A percentile compares a stretch with the other conserved stretches of the same genome.
These are phyloP conservation scores for Carterocephalus palaemon DNA, from an alignment of 2,888 invertebrate genomes.

Conservation along the genomic window DNA sequence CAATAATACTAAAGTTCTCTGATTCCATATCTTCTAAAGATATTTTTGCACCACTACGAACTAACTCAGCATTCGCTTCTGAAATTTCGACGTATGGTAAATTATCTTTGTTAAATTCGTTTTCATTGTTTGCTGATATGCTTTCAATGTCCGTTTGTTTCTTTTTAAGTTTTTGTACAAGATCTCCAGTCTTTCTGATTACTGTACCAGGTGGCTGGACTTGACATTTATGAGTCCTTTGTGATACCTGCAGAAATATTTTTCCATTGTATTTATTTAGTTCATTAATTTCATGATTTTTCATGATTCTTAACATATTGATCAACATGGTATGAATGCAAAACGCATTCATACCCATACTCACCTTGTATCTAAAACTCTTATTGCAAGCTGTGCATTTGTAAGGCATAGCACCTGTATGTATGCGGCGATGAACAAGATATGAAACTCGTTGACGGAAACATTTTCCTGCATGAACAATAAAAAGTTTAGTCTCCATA, in stretches of 20 bases:
- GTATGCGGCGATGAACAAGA: slow-evolving; percentile 89
- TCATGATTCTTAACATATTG: neutral
- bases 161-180: slow-evolving; percentile 72
- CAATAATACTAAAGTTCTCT: slow-evolving; percentile 61
- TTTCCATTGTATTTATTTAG: neutral
- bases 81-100: slow-evolving; percentile 50
- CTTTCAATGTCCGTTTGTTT: slow-evolving; percentile 42
- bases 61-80: slow-evolving; percentile 65
- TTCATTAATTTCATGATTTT: neutral
- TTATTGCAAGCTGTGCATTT: slow-evolving; percentile 89
- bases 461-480: slow-evolving; percentile 83
- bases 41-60: slow-evolving; percentile 66
- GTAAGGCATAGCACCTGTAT: slow-evolving; percentile 92
- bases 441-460: slow-evolving; percentile 92
- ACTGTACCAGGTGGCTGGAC: slow-evolving; percentile 80
- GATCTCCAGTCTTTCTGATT: slow-evolving; percentile 66
- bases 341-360: too few relatives aligned
- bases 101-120: slow-evolving; percentile 29
- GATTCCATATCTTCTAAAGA: slow-evolving; percentile 72
- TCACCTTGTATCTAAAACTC: slow-evolving; percentile 89
- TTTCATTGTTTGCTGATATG: slow-evolving; percentile 20
- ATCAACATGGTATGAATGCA: too few relatives aligned
- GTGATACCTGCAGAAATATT: slow-evolving; percentile 81
- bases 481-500: too few relatives aligned
- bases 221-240: slow-evolving; percentile 89